Evolutionary conservation across 2,113 vertebrate species (phyloP), one percentile per base, ranked within the genome.

Genomic region (Bubo scandiacus): DNA sequence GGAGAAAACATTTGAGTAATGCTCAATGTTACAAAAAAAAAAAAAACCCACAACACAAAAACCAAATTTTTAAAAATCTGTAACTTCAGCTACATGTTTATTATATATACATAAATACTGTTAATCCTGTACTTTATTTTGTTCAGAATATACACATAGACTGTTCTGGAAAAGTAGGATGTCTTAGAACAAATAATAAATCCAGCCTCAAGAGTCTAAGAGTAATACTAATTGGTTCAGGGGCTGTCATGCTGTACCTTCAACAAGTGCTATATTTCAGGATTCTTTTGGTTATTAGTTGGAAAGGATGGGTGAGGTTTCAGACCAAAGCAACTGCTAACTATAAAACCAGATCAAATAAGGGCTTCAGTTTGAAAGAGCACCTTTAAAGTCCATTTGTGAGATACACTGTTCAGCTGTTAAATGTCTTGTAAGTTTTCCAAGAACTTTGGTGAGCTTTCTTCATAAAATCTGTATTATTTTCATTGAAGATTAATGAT

Each of bases 341-440:
- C 96, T 96, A 94, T 96, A 98, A 98, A 98, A 96, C 58, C 81
- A 97, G 96, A 97, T 96, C 97, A 97, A 97, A 98, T 94, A 97
- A 96, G 97, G 92, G 66, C 73, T 96, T 95, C 95, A 96, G 83
- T 92, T 70, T 95, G 91, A 96, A 96, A 86, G 40, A 96, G 83
- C 73, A 91, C 86, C 72, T 97, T 97, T 97, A 97, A 94, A 93
- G 90, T 94, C 90, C 59, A 89, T 96, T 97, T 96, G 92, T 86
- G 96, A 98, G 96, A 97, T 96, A 94, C 88, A 66, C 68, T 95
- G 84, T 97, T 98, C 96, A 96, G 97, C 96, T 95, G 89, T 96
- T 96, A 97, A 96, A 92, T 66, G 54, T 95, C 96, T 98, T 94
- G 72, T 94, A 98, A 94, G 85, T 94, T 96, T 97, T 98, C 96